phyloP scores from a whole-genome alignment of 2,888 invertebrate genomes.

The Lucinisca nassula region DNA sequence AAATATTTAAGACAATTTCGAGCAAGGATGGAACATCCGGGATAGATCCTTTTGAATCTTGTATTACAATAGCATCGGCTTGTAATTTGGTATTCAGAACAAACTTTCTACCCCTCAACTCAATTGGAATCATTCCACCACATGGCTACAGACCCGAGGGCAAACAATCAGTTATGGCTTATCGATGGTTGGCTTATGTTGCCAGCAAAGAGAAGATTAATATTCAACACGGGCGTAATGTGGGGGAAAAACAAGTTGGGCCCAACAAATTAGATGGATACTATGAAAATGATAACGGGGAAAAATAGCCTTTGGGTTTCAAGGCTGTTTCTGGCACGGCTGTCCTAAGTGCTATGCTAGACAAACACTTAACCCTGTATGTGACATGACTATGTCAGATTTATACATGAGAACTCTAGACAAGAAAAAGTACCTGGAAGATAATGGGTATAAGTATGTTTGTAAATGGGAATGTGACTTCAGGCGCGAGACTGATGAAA shows the following conservation, averaged over 20 bases:
- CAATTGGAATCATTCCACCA: constrained; percentile 60
- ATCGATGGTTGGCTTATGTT: constrained; percentile 58
- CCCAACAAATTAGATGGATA: constrained; percentile 33
- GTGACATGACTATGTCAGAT: constrained; percentile 9
- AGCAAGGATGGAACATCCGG: too few species aligned
- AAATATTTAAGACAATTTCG: constrained; percentile 39
- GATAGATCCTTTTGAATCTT: constrained; percentile 57
- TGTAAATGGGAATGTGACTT: constrained; percentile 70
- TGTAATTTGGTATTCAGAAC: constrained; percentile 56
- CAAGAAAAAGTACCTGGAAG: background rate
- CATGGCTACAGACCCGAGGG: constrained; percentile 63
- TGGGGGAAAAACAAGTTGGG: constrained; percentile 32
- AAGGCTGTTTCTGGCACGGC: constrained; percentile 42
- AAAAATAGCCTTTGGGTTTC: constrained; percentile 13
- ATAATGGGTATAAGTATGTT: background rate
- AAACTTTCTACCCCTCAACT: constrained; percentile 42
- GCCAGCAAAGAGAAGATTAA: constrained; percentile 1
- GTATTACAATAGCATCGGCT: constrained; percentile 62
- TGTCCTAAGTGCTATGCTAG: constrained; percentile 1
- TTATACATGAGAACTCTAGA: constrained; percentile 1
- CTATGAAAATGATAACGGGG: background rate
- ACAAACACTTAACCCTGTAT: background rate
- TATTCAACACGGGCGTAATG: constrained; percentile 42
- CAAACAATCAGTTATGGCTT: constrained; percentile 62
- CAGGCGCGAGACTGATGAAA: constrained; percentile 46